Evolutionary conservation across 1,140 invertebrate species (phyloP), one percentile per base, ranked within the genome.

Genomic region (Dreissena polymorpha): DNA sequence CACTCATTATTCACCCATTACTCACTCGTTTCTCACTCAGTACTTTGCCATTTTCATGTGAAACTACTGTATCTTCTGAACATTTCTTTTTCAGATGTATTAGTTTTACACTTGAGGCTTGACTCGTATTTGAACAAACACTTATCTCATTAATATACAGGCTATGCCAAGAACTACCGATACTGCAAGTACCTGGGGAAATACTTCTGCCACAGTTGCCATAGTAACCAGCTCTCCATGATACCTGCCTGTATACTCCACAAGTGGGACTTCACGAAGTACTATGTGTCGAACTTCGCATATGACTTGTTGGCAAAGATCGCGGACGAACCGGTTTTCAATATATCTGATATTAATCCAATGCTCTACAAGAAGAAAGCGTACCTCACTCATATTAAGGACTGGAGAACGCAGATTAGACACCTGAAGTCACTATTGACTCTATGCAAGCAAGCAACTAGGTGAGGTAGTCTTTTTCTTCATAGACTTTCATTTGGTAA

Each of bases 131-230:
- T 39, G 2, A 39, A 2, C 39, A 39, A 5, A 39, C 39, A 5
- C 8, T 39, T 39, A 39, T 39, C 39, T 39, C 39, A 39, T 39
- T 5, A 39, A 39, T 39, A 39, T 90, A 92, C 94, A 83, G 95
- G 95, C 76, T 96, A 96, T 89, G 94, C 95, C 13, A 94, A 95
- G 27, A 94, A 95, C 69, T 93, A 91, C 79, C 88, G 92, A 12
- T 97, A 97, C 89, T 98, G 97, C 91, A 95, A 96, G 89, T 98
- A 98, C 91, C 93, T 97, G 67, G 97, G 96, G 18, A 95, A 97
- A 88, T 97, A 96, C 92, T 97, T 98, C 92, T 98, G 97, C 91
- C 97, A 96, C 10, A 96, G 96, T 50, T 98, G 97, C 91, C 97
- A 98, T 92, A 95, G 94, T 13, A 96, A 97, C 91, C 95, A 96